These are phyloP conservation scores for Grammomys dolichurus DNA, from an alignment of 2,113 vertebrate species.

Conservation along the genomic window DNA sequence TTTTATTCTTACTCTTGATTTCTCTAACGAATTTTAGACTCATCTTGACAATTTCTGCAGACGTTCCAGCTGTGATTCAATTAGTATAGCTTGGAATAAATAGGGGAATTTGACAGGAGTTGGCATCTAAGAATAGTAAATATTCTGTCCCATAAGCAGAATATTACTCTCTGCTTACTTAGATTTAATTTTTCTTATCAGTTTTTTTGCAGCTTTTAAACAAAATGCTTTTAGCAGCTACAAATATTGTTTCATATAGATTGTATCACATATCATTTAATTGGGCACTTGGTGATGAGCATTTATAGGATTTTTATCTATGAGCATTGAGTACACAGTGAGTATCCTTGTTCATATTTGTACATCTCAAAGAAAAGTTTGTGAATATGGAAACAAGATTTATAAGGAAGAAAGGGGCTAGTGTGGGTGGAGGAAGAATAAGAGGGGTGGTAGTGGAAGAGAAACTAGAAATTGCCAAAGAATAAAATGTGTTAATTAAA, in stretches of 20 bases:
- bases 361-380: slow-evolving; percentile 8
- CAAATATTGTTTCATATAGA: not conserved
- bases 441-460: not conserved
- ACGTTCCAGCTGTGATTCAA: slow-evolving; percentile 14
- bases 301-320: not conserved
- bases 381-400: not conserved
- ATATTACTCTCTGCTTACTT: not conserved
- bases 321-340: not conserved
- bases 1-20: slow-evolving; percentile 12
- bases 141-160: not conserved
- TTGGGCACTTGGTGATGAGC: not conserved
- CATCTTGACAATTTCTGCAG: not conserved
- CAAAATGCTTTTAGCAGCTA: slow-evolving; percentile 32
- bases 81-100: slow-evolving; percentile 3
- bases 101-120: not conserved
- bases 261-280: not conserved
- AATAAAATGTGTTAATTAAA: not conserved
- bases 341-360: not conserved
- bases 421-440: not conserved
- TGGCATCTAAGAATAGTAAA: not conserved
- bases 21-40: slow-evolving; percentile 13
- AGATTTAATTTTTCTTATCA: not conserved
- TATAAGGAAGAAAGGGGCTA: not conserved
- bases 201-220: not conserved
- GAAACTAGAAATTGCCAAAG: not conserved